phyloP scores from a whole-genome alignment of 2,888 invertebrate genomes.

The Tipula lateralis region DNA sequence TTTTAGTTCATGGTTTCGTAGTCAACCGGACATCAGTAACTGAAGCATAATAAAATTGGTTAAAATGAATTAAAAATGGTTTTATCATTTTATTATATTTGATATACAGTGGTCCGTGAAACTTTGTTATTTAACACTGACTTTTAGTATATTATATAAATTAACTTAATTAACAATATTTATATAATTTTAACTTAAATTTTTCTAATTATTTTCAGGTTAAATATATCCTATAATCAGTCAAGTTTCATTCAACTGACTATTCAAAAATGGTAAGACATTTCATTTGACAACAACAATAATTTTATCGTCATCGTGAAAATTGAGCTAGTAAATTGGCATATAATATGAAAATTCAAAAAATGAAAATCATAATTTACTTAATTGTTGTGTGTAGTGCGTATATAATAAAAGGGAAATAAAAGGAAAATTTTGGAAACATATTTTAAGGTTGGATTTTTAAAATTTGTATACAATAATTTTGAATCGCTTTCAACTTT shows the following conservation, averaged over 20 bases:
- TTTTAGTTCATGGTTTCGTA: too few relatives aligned
- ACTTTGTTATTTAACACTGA: too few relatives aligned
- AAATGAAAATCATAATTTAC: not conserved
- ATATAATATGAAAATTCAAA: not conserved
- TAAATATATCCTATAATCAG: not conserved
- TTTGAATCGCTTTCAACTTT: not conserved
- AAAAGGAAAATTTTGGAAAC: conserved; percentile 24
- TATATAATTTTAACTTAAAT: not conserved
- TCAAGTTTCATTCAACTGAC: conserved; percentile 11
- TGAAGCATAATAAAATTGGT: too few relatives aligned
- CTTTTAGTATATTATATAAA: not conserved
- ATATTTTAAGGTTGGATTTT: not conserved
- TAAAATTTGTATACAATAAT: not conserved
- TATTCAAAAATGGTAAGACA: conserved; percentile 9
- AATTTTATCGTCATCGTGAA: not conserved
- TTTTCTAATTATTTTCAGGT: not conserved
- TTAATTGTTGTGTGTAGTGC: conserved; percentile 11
- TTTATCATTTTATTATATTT: not conserved
- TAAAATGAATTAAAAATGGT: too few relatives aligned
- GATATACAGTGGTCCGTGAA: too few relatives aligned
- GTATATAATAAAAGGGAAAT: not conserved
- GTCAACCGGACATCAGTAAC: too few relatives aligned
- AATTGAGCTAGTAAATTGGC: not conserved
- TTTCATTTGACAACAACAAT: not conserved
- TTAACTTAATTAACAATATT: not conserved